phyloP scores from a whole-genome alignment of 64 coral and sea anemone species.

The Anthopleura sola region DNA sequence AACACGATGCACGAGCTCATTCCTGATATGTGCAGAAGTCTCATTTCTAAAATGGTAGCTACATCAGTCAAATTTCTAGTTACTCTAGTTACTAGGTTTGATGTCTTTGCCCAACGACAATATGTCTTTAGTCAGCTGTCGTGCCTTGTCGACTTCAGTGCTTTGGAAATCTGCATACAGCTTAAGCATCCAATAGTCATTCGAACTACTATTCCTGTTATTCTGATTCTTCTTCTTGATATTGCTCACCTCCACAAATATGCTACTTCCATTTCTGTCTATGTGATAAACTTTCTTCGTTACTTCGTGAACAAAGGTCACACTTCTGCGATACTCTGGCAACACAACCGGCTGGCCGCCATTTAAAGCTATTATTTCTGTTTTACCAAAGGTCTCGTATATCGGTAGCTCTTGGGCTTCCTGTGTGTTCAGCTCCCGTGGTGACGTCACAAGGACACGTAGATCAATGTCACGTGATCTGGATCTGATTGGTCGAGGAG shows the following conservation, averaged over 20 bases:
- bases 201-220: not conserved
- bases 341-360: not conserved
- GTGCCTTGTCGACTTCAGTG: not conserved
- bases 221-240: slow-evolving; percentile 10
- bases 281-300: not conserved
- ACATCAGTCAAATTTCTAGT: not conserved
- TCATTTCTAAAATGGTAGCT: too few species aligned
- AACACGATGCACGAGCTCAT: not conserved
- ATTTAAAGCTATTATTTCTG: not conserved
- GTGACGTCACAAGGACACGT: slow-evolving; percentile 40
- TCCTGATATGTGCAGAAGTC: not conserved
- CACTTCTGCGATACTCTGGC: slow-evolving; percentile 36
- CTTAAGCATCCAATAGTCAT: not conserved
- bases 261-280: not conserved
- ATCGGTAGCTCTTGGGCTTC: slow-evolving; percentile 24
- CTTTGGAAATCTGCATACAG: not conserved
- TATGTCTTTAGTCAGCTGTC: not conserved
- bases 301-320: not conserved
- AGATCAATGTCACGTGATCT: slow-evolving; percentile 59
- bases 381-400: slow-evolving; percentile 30
- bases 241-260: not conserved
- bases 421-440: slow-evolving; percentile 23
- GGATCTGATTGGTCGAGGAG: not conserved
- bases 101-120: slow-evolving; percentile 6
- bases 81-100: not conserved